These are phyloP conservation scores for Meloidogyne floridensis DNA, from an alignment of 1,140 invertebrate species.

Conservation along the genomic window DNA sequence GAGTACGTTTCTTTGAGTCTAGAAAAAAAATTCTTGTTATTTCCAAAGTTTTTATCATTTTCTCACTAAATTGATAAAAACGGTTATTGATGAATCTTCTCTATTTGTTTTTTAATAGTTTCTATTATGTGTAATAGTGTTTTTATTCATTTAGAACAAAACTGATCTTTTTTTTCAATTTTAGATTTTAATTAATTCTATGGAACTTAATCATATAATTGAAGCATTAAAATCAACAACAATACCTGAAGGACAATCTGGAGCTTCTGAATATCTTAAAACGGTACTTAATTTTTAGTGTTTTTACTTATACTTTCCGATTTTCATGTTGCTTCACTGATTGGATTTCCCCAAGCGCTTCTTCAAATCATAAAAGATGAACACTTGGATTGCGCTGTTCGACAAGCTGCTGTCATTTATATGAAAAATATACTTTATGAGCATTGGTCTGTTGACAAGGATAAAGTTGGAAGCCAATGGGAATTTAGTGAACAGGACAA, in stretches of 20 bases:
- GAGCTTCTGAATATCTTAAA: conserved; percentile 30
- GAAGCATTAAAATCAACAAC: conserved; percentile 32
- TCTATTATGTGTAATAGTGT: too few species aligned
- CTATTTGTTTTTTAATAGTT: too few species aligned
- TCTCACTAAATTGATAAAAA: too few species aligned
- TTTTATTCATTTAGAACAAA: background rate
- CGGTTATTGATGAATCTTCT: too few species aligned
- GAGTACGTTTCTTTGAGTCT: too few species aligned
- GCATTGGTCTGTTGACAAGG: conserved; percentile 86
- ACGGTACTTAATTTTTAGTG: background rate
- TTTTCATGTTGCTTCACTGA: conserved; percentile 85
- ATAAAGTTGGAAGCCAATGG: conserved; percentile 67
- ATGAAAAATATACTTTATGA: conserved; percentile 89
- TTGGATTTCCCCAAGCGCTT: conserved; percentile 88
- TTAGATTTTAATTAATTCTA: background rate
- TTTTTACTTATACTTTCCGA: background rate
- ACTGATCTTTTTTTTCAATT: background rate
- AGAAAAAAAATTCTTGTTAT: too few species aligned
- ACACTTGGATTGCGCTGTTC: conserved; percentile 83
- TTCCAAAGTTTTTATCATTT: too few species aligned
- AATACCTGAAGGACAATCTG: background rate
- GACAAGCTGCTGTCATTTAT: conserved; percentile 93
- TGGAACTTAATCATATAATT: conserved; percentile 30
- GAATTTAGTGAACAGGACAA: conserved; percentile 91
- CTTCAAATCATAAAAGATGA: conserved; percentile 88